These are phyloP conservation scores for Heterocephalus glaber DNA, from an alignment of 2,113 vertebrate genomes.

Conservation along the genomic window DNA sequence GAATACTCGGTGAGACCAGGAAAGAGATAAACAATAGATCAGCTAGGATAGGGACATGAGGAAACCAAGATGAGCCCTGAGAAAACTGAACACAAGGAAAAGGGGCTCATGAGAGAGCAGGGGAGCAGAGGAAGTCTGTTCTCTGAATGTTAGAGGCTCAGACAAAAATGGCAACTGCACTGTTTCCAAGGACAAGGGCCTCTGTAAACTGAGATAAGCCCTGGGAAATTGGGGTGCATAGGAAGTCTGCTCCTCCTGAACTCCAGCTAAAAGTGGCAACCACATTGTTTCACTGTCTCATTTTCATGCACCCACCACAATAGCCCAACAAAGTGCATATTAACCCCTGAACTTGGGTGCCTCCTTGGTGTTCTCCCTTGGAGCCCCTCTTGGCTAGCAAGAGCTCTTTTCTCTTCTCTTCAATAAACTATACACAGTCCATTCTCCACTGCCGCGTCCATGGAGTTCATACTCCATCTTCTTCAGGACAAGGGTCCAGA, in stretches of 20 bases:
- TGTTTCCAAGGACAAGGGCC: background rate
- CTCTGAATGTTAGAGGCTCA: background rate
- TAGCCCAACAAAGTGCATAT: background rate
- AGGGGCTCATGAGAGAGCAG: background rate
- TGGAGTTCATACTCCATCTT: background rate
- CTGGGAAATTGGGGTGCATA: background rate
- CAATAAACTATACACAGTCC: background rate
- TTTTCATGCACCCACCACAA: background rate
- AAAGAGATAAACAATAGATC: background rate
- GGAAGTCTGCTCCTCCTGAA: background rate
- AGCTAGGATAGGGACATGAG: background rate
- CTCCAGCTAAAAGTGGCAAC: background rate
- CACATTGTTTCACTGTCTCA: background rate
- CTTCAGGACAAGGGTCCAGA: background rate
- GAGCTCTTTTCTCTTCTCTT: background rate
- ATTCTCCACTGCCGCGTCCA: background rate
- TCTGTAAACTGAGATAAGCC: background rate
- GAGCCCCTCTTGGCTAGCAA: background rate
- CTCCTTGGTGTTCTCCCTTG: background rate
- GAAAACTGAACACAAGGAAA: background rate
- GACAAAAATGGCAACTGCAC: background rate
- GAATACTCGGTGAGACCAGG: background rate
- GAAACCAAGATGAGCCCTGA: background rate
- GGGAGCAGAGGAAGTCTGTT: background rate
- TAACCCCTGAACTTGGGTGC: background rate